These are phyloP conservation scores for Platichthys flesus DNA, from an alignment of 2,113 vertebrate species.

Conservation along the genomic window DNA sequence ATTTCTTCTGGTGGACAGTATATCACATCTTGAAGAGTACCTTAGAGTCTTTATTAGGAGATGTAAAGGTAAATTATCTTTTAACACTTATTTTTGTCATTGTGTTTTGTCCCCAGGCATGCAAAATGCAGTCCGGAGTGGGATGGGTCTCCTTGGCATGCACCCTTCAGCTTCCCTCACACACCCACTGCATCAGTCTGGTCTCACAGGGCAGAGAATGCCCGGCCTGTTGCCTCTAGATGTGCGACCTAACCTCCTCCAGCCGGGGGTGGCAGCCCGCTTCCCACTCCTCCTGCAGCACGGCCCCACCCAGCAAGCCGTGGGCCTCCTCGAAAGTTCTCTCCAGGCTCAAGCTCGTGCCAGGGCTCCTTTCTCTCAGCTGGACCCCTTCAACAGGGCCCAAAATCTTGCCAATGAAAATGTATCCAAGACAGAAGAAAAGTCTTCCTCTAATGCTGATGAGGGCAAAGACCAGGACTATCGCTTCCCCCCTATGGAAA, in stretches of 20 bases:
- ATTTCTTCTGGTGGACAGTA: too few relatives aligned
- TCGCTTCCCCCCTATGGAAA: conserved; percentile 90
- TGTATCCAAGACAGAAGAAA: conserved; percentile 86
- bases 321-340: conserved; percentile 84
- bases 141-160: conserved; percentile 91
- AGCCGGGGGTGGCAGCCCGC: conserved; percentile 82
- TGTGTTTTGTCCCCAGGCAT: conserved; percentile 79
- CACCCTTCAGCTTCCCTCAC: conserved; percentile 88
- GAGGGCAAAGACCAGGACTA: conserved; percentile 97
- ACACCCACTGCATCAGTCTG: conserved; percentile 89
- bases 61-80: not conserved
- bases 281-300: conserved; percentile 93
- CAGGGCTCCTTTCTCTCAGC: conserved; percentile 89
- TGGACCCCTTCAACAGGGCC: conserved; percentile 88
- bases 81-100: conserved; percentile 7
- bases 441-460: conserved; percentile 85
- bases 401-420: conserved; percentile 84
- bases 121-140: conserved; percentile 89
- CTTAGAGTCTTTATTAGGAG: not conserved
- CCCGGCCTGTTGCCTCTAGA: conserved; percentile 91
- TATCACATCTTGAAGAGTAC: not conserved
- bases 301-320: conserved; percentile 84
- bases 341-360: conserved; percentile 87
- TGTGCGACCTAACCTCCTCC: conserved; percentile 89
- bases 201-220: conserved; percentile 88